Evolutionary conservation across 2,888 invertebrate genomes (phyloP), one percentile per base, ranked within the genome.

Genomic region (Crematogaster levior): DNA sequence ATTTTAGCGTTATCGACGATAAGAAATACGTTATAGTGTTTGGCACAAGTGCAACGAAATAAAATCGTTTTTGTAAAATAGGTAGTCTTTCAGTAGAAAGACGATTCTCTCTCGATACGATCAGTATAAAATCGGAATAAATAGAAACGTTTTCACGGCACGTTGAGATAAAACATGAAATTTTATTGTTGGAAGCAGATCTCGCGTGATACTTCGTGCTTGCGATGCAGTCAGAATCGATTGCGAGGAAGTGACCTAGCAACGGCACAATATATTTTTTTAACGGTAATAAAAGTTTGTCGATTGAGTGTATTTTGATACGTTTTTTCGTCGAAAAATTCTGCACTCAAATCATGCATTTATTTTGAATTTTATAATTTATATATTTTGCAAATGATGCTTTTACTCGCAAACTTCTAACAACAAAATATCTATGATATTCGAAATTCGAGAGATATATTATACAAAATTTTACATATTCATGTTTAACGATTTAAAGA

Each of bases 171-270:
- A 68, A 66, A 30, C 48, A 34, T 48, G 48, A 51, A 48, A 48
- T 68, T 68, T 34, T 68, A 68, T 51, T 51, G 68, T 68, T 34
- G 1, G n/a, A 30, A 48, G 34, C 48, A 30, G 34, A 51, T 66
- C 46, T 48, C 46, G 24, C 46, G 12, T 7, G 30, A 48, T 66
- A 66, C 46, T 46, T 27, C n/a, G 48, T 30, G 68, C 30, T 68
- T 68, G 30, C 43, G 21, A 27, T 65, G 18, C 65, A 40, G 34
- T 65, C 43, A 43, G 27, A 65, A 65, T 65, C 24, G 65, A 65
- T 65, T 65, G 65, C 43, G 18, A 24, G 24, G 3, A 43, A 43
- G 43, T 24, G 65, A 65, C 24, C 27, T 65, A 40, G 43, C 24
- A 24, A 3, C 21, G 12, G 24, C 15, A 40, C 34, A 58, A 58